Conservation (phyloP, 2,113 vertebrate species). For the Tragulus kanchil region DNA sequence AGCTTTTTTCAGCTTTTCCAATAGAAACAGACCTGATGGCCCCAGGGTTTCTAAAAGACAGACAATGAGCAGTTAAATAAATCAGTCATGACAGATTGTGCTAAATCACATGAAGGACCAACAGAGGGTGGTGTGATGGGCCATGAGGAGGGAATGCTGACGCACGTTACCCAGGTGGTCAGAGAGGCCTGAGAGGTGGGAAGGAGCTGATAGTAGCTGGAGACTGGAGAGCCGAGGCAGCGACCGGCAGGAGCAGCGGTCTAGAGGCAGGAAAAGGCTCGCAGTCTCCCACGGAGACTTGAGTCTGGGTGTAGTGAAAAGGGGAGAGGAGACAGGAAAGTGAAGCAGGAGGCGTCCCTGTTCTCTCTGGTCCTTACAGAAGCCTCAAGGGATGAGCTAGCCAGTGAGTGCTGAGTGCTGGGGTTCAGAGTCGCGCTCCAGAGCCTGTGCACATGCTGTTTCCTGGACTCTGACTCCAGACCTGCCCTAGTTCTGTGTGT, state of each 20-base stretch:
- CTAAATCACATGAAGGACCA: background rate
- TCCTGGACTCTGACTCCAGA: background rate
- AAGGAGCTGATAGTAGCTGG: background rate
- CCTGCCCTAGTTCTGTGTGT: background rate
- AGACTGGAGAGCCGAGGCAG: background rate
- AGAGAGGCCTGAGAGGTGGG: background rate
- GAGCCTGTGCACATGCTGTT: background rate
- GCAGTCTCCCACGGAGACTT: background rate
- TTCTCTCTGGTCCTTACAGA: background rate
- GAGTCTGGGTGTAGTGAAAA: background rate
- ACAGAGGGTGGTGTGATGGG: no score
- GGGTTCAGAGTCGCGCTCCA: background rate
- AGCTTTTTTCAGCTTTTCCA: background rate
- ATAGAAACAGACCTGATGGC: background rate
- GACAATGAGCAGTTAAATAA: background rate
- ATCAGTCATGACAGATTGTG: background rate
- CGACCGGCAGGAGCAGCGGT: background rate
- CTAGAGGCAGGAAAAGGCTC: background rate
- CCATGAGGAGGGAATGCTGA: background rate
- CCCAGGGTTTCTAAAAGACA: background rate
- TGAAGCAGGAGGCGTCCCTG: background rate
- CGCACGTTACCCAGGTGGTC: rapidly evolving
- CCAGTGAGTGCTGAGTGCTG: background rate
- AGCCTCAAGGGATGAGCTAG: background rate
- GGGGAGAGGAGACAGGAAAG: background rate